A percentile compares a stretch with the other conserved stretches of the same genome.
phyloP scores from a whole-genome alignment of 2,797 vertebrate genomes.

The Emys orbicularis region DNA sequence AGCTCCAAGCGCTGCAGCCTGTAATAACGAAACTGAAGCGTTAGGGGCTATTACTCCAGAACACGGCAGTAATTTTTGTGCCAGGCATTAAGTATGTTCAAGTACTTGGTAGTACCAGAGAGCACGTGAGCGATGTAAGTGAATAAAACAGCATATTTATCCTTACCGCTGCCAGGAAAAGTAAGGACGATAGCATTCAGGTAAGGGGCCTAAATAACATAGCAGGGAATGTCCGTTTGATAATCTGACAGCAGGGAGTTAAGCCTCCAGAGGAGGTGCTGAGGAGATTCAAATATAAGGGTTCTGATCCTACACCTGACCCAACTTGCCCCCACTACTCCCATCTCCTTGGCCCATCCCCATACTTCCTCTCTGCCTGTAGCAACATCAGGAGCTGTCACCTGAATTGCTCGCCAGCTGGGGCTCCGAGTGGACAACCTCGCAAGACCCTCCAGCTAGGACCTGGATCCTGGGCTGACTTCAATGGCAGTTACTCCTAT shows the following conservation, averaged over 20 bases:
- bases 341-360: neutral
- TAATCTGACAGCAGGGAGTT: neutral
- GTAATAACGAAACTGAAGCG: neutral
- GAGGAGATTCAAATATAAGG: neutral
- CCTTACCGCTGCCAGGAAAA: neutral
- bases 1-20: neutral
- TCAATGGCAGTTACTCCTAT: neutral
- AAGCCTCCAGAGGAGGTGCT: neutral
- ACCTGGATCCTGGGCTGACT: neutral
- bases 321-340: neutral
- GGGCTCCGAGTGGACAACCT: neutral
- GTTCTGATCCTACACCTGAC: neutral
- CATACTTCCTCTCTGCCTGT: neutral
- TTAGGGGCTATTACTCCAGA: neutral
- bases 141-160: neutral
- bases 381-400: neutral
- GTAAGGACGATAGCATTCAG: neutral
- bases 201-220: neutral
- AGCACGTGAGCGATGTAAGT: neutral
- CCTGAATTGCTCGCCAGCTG: accelerated
- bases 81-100: constrained; percentile 16
- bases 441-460: neutral
- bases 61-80: neutral
- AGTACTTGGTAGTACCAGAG: neutral
- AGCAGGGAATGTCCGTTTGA: neutral